These are phyloP conservation scores for Drosophila neonasuta DNA, from an alignment of 2,888 invertebrate genomes.

Conservation along the genomic window DNA sequence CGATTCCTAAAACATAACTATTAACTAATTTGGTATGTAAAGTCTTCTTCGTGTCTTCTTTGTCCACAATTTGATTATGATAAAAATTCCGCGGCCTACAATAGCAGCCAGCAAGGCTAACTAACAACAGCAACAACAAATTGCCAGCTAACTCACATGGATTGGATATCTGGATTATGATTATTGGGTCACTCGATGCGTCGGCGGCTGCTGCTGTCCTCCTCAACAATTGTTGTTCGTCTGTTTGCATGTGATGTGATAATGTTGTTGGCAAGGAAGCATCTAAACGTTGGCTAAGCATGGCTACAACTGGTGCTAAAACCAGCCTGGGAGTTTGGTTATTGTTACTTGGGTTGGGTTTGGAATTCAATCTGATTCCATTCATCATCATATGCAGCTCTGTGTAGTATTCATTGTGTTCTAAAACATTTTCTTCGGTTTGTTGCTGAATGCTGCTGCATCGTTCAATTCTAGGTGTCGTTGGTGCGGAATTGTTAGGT, in stretches of 20 bases:
- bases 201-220: slow-evolving; percentile 37
- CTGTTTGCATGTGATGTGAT: slow-evolving; percentile 20
- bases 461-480: slow-evolving; percentile 60
- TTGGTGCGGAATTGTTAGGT: slow-evolving; percentile 70
- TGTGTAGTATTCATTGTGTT: slow-evolving; percentile 54
- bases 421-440: slow-evolving; percentile 25
- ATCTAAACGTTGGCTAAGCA: slow-evolving; percentile 74
- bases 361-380: slow-evolving; percentile 30
- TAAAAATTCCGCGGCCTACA: slow-evolving; percentile 48
- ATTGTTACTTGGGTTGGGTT: slow-evolving; percentile 17
- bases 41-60: slow-evolving; percentile 74
- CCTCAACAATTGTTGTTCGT: slow-evolving; percentile 23
- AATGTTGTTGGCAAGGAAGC: slow-evolving; percentile 61
- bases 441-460: slow-evolving; percentile 22
- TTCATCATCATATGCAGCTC: slow-evolving; percentile 56
- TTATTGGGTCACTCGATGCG: slow-evolving; percentile 23
- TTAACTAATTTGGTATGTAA: slow-evolving; percentile 78
- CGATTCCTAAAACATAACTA: slow-evolving; percentile 69
- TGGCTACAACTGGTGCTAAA: slow-evolving; percentile 56
- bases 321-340: slow-evolving; percentile 31
- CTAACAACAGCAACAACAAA: slow-evolving; percentile 65
- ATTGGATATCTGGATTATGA: slow-evolving; percentile 26
- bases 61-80: slow-evolving; percentile 62
- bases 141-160: slow-evolving; percentile 51
- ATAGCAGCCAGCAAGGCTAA: slow-evolving; percentile 48